phyloP scores from a whole-genome alignment of 2,888 invertebrate genomes.

The Tridacna crocea region DNA sequence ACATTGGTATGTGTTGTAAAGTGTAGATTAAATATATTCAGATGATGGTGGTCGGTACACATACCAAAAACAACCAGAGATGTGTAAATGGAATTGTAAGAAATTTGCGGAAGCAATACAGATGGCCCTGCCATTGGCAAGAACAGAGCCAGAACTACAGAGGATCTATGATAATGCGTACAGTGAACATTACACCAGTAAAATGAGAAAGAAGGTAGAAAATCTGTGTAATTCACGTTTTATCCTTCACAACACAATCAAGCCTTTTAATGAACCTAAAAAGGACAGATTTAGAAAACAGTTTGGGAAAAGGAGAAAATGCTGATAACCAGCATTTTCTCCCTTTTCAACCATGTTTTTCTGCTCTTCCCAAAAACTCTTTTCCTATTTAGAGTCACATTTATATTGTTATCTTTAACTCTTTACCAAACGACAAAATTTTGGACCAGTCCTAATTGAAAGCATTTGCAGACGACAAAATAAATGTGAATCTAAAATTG shows the following conservation, averaged over 20 bases:
- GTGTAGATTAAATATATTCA: conserved; percentile 45
- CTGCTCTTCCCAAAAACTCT: too few species aligned
- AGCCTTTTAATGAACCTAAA: not conserved
- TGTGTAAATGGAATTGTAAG: conserved; percentile 88
- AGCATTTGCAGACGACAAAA: too few species aligned
- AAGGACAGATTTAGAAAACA: not conserved
- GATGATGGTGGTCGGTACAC: conserved; percentile 87
- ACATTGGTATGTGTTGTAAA: not conserved
- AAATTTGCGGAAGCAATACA: conserved; percentile 87
- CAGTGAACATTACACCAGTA: conserved; percentile 78
- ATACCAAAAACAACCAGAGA: conserved; percentile 87
- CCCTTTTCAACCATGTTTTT: too few species aligned
- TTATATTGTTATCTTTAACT: too few species aligned
- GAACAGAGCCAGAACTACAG: conserved; percentile 78
- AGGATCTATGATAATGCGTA: conserved; percentile 82
- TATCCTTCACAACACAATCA: too few species aligned
- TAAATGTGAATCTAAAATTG: too few species aligned
- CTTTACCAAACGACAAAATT: too few species aligned
- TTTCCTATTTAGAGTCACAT: too few species aligned
- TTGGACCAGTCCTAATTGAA: too few species aligned
- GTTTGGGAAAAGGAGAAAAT: too few species aligned
- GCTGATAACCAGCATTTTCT: too few species aligned
- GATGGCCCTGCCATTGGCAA: conserved; percentile 83
- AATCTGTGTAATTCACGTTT: not conserved
- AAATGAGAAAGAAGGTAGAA: conserved; percentile 86